phyloP scores from a whole-genome alignment of 2,888 invertebrate species.

The Petrolisthes cinctipes region DNA sequence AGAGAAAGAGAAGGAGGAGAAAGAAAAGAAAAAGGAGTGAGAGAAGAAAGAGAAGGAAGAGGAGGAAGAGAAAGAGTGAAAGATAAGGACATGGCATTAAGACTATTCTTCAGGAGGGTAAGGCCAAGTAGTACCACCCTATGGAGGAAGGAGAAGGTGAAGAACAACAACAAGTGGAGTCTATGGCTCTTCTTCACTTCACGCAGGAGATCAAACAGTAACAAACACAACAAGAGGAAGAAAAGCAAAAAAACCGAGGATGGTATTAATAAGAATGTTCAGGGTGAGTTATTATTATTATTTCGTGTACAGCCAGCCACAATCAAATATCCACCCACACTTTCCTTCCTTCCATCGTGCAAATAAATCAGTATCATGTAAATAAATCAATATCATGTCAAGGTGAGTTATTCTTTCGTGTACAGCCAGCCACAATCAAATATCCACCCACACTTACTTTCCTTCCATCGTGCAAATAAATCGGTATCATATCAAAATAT shows the following conservation, averaged over 20 bases:
- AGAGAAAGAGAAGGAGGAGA: not conserved
- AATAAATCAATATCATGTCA: too few species aligned
- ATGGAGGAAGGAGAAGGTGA: not conserved
- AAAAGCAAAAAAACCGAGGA: not conserved
- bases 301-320: too few species aligned
- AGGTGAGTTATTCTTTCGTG: too few species aligned
- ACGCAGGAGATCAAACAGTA: not conserved
- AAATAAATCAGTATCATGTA: too few species aligned
- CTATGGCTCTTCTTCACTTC: not conserved
- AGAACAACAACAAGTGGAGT: not conserved
- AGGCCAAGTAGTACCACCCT: too few species aligned
- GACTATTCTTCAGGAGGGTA: too few species aligned
- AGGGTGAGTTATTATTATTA: too few species aligned
- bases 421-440: not conserved
- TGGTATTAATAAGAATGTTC: too few species aligned
- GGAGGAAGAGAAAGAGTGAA: not conserved
- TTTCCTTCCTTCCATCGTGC: too few species aligned
- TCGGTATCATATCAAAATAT: too few species aligned
- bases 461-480: too few species aligned
- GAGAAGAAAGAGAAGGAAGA: not conserved
- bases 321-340: not conserved
- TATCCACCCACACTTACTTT: not conserved
- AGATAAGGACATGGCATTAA: too few species aligned
- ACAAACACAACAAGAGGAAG: not conserved
- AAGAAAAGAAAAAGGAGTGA: not conserved